phyloP scores from a whole-genome alignment of 2,888 invertebrate species.

The Drosophila kambysellisi region DNA sequence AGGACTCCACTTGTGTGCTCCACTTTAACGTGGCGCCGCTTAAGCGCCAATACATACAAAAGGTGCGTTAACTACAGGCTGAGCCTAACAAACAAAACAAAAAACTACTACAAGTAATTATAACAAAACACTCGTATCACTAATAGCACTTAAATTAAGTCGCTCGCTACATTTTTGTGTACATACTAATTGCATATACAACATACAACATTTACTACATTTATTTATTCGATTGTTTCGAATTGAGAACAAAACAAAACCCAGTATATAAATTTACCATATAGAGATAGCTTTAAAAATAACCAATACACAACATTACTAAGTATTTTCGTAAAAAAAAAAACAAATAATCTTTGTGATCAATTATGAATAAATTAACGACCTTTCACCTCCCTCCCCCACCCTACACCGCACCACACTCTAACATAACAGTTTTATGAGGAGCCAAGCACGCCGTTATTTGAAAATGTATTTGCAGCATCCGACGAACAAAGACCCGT shows the following conservation, averaged over 20 bases:
- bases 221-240: slow-evolving; percentile 11
- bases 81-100: slow-evolving; percentile 44
- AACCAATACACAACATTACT: slow-evolving; percentile 33
- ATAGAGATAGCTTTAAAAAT: slow-evolving; percentile 48
- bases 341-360: slow-evolving; percentile 69
- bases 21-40: slow-evolving; percentile 89
- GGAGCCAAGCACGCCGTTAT: slow-evolving; percentile 41
- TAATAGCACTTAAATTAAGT: slow-evolving; percentile 53
- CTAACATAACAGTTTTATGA: slow-evolving; percentile 66
- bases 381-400: slow-evolving; percentile 56
- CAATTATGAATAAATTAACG: slow-evolving; percentile 66
- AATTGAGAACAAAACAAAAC: slow-evolving; percentile 3
- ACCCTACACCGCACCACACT: slow-evolving; percentile 54
- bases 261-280: slow-evolving; percentile 27
- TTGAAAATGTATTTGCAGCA: slow-evolving; percentile 62
- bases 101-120: slow-evolving; percentile 20
- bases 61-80: slow-evolving; percentile 86
- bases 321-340: slow-evolving; percentile 44
- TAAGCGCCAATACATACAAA: slow-evolving; percentile 89
- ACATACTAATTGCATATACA: slow-evolving; percentile 43
- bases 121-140: slow-evolving; percentile 22
- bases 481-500: slow-evolving; percentile 19
- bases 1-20: slow-evolving; percentile 89
- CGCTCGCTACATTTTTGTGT: slow-evolving; percentile 34
- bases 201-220: slow-evolving; percentile 23